phyloP scores from a whole-genome alignment of 1,140 invertebrate genomes.

The Hycleus phaleratus region DNA sequence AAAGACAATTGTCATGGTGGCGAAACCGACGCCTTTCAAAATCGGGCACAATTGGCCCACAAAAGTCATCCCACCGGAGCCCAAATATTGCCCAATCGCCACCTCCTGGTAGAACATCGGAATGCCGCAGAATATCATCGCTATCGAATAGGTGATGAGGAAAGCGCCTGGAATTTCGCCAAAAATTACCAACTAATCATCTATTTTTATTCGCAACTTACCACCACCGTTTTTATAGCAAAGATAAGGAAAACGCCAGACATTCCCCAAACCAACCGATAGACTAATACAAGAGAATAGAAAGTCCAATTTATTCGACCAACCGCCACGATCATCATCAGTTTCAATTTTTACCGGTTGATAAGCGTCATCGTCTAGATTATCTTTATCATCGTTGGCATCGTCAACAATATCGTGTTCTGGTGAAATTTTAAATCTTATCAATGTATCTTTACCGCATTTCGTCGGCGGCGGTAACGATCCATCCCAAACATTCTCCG shows the following conservation, averaged over 20 bases:
- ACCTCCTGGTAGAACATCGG: conserved; percentile 75
- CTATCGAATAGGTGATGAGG: conserved; percentile 60
- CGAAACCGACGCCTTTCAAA: conserved; percentile 61
- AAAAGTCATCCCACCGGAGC: conserved; percentile 54
- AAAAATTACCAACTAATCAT: neutral
- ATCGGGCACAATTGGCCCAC: conserved; percentile 54
- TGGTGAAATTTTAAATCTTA: too few species aligned
- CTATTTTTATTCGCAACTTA: conserved; percentile 12
- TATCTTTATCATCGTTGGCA: too few species aligned
- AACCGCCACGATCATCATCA: conserved; percentile 34
- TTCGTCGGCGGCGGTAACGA: too few species aligned
- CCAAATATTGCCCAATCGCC: conserved; percentile 55
- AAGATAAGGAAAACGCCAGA: conserved; percentile 81
- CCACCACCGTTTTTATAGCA: conserved; percentile 70
- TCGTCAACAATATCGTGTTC: too few species aligned
- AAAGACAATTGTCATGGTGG: conserved; percentile 61
- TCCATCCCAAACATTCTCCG: too few species aligned
- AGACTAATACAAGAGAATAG: conserved; percentile 63
- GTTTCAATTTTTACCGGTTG: conserved; percentile 14
- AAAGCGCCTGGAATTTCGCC: conserved; percentile 47
- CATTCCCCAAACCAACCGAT: conserved; percentile 72
- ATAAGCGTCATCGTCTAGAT: conserved; percentile 7
- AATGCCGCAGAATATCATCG: conserved; percentile 64
- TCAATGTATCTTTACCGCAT: too few species aligned
- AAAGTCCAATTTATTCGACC: conserved; percentile 39